Percentiles rank a stretch among this genome's conserved stretches.
Conservation (phyloP, 2,797 vertebrate genomes). For the Cephalopachus bancanus region DNA sequence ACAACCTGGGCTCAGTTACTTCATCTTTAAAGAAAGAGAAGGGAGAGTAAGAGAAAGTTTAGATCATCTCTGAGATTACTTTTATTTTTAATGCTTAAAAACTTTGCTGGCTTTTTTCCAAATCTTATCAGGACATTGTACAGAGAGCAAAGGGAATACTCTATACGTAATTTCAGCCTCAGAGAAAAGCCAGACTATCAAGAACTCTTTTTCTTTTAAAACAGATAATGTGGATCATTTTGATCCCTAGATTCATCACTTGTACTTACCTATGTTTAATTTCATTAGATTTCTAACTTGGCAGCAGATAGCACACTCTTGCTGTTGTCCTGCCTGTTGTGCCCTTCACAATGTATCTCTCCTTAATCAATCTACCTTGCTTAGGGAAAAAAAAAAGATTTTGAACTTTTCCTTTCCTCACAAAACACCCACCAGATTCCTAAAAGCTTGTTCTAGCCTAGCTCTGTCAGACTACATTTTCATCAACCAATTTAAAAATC, state of each 20-base stretch:
- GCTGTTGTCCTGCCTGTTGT: no score
- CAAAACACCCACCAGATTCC: not conserved
- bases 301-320: no score
- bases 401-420: not conserved
- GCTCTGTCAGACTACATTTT: not conserved
- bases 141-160: not conserved
- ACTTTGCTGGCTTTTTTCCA: not conserved
- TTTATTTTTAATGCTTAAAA: conserved; percentile 1
- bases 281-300: not conserved
- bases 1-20: not conserved
- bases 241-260: not conserved
- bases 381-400: not conserved
- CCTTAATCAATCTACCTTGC: no score
- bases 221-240: not conserved
- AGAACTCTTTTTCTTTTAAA: not conserved
- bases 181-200: no score
- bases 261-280: not conserved
- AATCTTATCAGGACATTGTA: not conserved
- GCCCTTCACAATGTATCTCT: no score
- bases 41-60: not conserved
- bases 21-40: not conserved
- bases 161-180: not conserved
- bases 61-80: not conserved
- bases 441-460: not conserved
- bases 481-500: not conserved